Percentiles rank a stretch among this genome's conserved stretches.
Conservation (phyloP, 2,797 vertebrate genomes). For the Amblyraja radiata region DNA sequence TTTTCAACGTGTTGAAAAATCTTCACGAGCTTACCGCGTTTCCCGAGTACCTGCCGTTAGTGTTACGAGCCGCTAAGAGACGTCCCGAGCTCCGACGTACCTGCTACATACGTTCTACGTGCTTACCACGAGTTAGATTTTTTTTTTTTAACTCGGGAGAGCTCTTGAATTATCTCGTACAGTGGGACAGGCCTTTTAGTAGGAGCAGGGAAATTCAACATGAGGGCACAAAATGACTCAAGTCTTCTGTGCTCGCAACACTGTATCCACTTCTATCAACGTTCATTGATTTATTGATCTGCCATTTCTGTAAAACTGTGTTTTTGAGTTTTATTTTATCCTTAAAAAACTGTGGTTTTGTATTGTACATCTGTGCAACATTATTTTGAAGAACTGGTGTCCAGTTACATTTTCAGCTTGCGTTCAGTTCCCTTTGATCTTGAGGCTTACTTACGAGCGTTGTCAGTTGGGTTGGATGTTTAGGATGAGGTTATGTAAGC, state of each 20-base stretch:
- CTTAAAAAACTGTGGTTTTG: not conserved
- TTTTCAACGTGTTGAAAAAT: too few relatives aligned
- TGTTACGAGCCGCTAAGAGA: too few relatives aligned
- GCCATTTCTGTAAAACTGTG: not conserved
- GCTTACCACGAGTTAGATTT: too few relatives aligned
- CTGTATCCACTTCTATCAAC: not conserved
- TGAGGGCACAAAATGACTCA: not conserved
- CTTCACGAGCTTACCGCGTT: too few relatives aligned
- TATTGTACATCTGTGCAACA: not conserved
- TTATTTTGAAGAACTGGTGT: not conserved
- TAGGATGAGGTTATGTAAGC: not conserved
- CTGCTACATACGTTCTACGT: too few relatives aligned
- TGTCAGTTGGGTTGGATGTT: not conserved
- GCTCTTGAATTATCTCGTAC: too few relatives aligned
- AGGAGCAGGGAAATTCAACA: not conserved
- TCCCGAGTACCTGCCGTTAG: too few relatives aligned
- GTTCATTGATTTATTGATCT: not conserved
- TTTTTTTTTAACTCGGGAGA: too few relatives aligned
- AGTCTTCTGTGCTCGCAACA: not conserved
- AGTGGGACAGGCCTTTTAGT: too few relatives aligned
- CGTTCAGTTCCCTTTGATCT: not conserved
- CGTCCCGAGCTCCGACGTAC: too few relatives aligned
- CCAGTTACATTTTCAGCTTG: not conserved
- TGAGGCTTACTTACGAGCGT: not conserved
- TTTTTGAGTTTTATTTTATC: not conserved